A percentile compares a stretch with the other conserved stretches of the same genome.
phyloP scores from a whole-genome alignment of 2,113 vertebrate species.

The Gymnocephalus cernua region DNA sequence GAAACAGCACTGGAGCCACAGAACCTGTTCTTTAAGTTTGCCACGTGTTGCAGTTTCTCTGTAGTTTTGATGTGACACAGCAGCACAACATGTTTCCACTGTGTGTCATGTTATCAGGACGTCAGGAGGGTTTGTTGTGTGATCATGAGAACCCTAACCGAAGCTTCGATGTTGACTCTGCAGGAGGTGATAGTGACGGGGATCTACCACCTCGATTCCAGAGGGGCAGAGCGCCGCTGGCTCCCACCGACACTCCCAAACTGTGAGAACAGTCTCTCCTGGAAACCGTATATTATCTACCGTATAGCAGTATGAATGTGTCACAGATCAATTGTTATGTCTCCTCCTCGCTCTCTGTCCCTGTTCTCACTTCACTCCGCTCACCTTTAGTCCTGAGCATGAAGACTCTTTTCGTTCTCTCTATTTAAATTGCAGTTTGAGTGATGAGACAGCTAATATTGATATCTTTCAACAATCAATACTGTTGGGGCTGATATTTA shows the following conservation, averaged over 20 bases:
- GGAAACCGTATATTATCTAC: slow-evolving; percentile 15
- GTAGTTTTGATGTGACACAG: not conserved
- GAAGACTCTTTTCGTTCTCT: not conserved
- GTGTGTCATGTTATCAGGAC: not conserved
- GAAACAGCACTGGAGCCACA: not conserved
- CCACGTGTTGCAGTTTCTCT: not conserved
- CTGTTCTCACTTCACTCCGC: slow-evolving; percentile 8
- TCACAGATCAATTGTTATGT: slow-evolving; percentile 3
- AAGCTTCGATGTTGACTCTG: slow-evolving; percentile 49
- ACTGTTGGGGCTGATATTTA: not conserved
- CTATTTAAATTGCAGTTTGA: slow-evolving; percentile 13
- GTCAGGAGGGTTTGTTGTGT: not conserved
- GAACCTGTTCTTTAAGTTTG: not conserved
- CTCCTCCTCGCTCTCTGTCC: slow-evolving; percentile 1
- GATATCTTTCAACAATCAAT: not conserved
- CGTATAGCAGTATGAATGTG: slow-evolving; percentile 12
- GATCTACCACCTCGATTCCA: slow-evolving; percentile 76
- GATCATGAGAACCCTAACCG: not conserved
- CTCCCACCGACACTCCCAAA: slow-evolving; percentile 92
- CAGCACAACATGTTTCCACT: not conserved
- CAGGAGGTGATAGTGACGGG: slow-evolving; percentile 80
- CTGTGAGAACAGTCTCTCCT: slow-evolving; percentile 84
- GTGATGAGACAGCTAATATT: not conserved
- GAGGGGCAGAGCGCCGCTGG: slow-evolving; percentile 90
- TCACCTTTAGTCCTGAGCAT: not conserved